phyloP scores from a whole-genome alignment of 2,888 invertebrate genomes.

The Melinaea menophilus region DNA sequence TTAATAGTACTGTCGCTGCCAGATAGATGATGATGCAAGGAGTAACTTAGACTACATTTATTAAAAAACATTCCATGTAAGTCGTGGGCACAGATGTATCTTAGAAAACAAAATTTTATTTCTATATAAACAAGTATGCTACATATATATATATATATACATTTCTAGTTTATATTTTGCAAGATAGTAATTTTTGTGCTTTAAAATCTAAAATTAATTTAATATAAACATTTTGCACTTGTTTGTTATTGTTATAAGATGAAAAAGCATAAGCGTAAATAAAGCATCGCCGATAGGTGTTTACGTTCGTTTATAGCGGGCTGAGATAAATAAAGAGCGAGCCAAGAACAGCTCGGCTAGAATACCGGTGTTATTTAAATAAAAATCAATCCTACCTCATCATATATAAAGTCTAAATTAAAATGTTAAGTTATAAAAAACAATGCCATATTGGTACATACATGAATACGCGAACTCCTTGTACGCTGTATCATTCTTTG shows the following conservation, averaged over 20 bases:
- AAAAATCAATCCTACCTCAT: conserved; percentile 16
- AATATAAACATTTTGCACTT: conserved; percentile 26
- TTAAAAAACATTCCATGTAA: too few species aligned
- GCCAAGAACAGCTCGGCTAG: conserved; percentile 32
- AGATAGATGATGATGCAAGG: too few species aligned
- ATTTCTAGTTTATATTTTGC: too few species aligned
- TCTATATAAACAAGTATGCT: not conserved
- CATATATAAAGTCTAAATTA: conserved; percentile 10
- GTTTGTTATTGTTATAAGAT: conserved; percentile 40
- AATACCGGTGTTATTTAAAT: conserved; percentile 21
- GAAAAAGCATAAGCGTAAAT: conserved; percentile 44
- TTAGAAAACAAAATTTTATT: not conserved
- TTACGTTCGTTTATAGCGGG: conserved; percentile 35
- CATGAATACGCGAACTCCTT: conserved; percentile 25
- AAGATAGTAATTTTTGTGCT: not conserved
- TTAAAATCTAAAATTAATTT: conserved; percentile 11
- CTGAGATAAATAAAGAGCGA: conserved; percentile 41
- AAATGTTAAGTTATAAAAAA: conserved; percentile 16
- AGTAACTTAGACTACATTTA: too few species aligned
- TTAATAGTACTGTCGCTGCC: too few species aligned
- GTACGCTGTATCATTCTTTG: conserved; percentile 16
- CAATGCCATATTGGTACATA: conserved; percentile 25
- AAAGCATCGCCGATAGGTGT: conserved; percentile 41
- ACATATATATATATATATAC: not conserved
- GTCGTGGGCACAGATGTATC: too few species aligned